These are phyloP conservation scores for Glandiceps talaboti DNA, from an alignment of 53 echinoderm and acorn worm species.

Conservation along the genomic window DNA sequence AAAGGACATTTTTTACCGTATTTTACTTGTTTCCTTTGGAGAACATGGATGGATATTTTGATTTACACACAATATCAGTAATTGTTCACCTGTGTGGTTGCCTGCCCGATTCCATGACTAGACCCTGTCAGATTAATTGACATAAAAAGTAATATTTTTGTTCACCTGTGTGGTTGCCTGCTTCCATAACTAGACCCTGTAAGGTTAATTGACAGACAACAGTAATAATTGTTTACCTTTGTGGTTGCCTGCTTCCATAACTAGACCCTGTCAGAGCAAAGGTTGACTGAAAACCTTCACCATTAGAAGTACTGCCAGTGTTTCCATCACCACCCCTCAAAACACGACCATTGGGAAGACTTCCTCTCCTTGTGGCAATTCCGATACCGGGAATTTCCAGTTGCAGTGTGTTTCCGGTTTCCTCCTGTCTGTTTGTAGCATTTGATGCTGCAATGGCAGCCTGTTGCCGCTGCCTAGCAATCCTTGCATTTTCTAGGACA, in stretches of 20 bases:
- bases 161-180: neutral
- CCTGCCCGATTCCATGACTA: no score
- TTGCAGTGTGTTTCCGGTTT: neutral
- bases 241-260: neutral
- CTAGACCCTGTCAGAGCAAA: constrained; percentile 73
- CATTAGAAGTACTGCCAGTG: neutral
- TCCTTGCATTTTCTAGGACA: constrained; percentile 54
- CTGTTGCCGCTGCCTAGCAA: constrained; percentile 6
- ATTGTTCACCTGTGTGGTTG: no score
- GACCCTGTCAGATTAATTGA: no score
- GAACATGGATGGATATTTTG: no score
- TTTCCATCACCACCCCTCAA: neutral
- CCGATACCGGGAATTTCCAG: constrained; percentile 39
- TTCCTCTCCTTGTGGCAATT: constrained; percentile 8
- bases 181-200: no score
- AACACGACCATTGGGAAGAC: constrained; percentile 2
- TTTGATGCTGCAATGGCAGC: constrained; percentile 11
- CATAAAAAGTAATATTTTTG: no score
- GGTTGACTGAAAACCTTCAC: constrained; percentile 24
- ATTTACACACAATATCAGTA: no score
- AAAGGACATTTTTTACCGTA: no score
- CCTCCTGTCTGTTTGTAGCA: neutral
- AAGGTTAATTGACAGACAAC: no score
- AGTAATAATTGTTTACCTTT: no score
- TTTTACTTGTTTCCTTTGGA: no score